Percentiles rank a stretch among this genome's conserved stretches.
Evolutionary conservation across 2,888 invertebrate species (phyloP).

Genomic region (Prionchulus punctatus): DNA sequence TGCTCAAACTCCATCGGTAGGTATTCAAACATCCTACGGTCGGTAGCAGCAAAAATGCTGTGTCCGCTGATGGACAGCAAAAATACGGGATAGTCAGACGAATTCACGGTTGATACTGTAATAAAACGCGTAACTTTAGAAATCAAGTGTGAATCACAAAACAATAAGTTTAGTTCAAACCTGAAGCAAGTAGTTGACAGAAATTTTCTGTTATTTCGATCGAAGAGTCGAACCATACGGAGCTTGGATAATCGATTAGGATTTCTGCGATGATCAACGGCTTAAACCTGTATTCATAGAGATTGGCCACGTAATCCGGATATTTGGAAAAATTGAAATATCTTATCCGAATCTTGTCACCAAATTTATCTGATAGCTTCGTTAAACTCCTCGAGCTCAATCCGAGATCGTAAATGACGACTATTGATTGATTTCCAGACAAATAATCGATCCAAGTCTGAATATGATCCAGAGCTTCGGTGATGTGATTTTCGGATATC

Average conservation of each 20-base stretch:
- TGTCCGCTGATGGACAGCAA: no score
- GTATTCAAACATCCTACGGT: background rate
- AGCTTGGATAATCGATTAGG: background rate
- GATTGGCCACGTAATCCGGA: background rate
- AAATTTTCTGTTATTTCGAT: background rate
- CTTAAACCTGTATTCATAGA: background rate
- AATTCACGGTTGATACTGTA: no score
- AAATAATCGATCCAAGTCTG: no score
- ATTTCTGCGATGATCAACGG: slow-evolving; percentile 5
- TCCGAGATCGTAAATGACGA: no score
- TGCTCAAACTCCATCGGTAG: background rate
- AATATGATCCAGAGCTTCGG: no score
- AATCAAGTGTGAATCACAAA: background rate
- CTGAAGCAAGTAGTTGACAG: background rate
- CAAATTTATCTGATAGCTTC: no score
- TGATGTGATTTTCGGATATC: no score
- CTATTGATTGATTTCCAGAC: no score
- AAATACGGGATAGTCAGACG: no score
- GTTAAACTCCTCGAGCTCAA: no score
- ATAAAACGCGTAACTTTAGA: no score
- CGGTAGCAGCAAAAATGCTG: background rate
- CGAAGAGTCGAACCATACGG: background rate
- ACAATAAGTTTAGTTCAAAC: background rate
- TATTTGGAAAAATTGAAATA: slow-evolving; percentile 6
- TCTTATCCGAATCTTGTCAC: no score